Base-by-base conservation (phyloP, 2,113 vertebrate genomes). In the Brachionichthys hirsutus region DNA sequence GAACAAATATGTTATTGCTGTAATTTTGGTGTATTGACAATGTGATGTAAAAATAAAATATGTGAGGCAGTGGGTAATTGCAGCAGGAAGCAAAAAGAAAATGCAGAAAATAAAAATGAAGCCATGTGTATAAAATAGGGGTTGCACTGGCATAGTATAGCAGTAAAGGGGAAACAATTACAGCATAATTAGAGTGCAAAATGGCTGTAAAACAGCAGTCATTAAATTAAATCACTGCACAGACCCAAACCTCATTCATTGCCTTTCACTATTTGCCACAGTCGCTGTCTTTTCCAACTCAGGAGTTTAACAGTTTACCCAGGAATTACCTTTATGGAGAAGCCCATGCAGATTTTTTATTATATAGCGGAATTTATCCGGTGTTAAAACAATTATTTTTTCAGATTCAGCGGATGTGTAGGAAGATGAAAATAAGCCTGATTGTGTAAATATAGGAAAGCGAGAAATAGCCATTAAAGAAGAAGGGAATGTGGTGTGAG, bases 331-430 rank as follows among this genome's bases (percentile, higher is more conserved):
- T 72, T 59, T 60, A 55, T 67, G 72, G 62, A 73, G 79, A 82
- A 74, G 35, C 50, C 77, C 51, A 53, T 47, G 57, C 61, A 73
- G 58, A 71, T 55, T 45, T 55, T n/a, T 54, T 72, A 67, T 82
- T 87, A 80, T 73, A 81, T 57, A 68, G 75, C 56, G 73, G 47
- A 79, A 78, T 77, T 60, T 66, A 62, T 67, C 34, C 82, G 74
- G 68, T 81, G 67, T 78, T 77, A 81, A 72, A 41, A 70, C 59
- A 45, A 63, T 61, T 18, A 12, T 12, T n/a, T 54, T 65, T 74
- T 65, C 47, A 69, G 60, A 36, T 72, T 15, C 40, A 36, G 56
- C 54, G 43, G 67, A 49, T 49, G 14, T 66, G 48, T 35, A 9
- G 35, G 34, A 38, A 65, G 47, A 62, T 20, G n/a, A 46, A 58